These are phyloP conservation scores for Sceloporus tristichus DNA, from an alignment of 2,113 vertebrate genomes.

Conservation along the genomic window DNA sequence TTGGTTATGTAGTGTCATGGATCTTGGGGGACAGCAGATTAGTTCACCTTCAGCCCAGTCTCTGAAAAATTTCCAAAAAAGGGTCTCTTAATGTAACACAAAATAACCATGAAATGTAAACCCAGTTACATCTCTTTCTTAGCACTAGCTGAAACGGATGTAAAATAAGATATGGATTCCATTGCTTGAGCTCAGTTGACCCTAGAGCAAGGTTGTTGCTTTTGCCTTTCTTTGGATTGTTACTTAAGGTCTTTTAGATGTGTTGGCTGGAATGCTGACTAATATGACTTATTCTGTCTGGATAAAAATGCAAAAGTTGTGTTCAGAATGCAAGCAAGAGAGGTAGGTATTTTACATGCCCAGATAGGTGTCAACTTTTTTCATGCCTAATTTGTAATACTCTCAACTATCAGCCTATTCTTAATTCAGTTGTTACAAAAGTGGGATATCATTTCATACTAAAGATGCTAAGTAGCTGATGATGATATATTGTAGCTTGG, in stretches of 20 bases:
- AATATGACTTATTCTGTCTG: background rate
- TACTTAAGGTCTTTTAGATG: background rate
- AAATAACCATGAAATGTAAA: background rate
- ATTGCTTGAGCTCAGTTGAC: background rate
- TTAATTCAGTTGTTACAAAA: constrained; percentile 27
- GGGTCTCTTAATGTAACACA: background rate
- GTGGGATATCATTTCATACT: background rate
- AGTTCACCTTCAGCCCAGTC: background rate
- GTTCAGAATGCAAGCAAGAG: background rate
- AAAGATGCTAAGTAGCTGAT: background rate
- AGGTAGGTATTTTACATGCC: background rate
- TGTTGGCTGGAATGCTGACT: background rate
- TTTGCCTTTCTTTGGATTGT: constrained; percentile 7
- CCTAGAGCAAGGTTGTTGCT: background rate
- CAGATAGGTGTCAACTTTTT: background rate
- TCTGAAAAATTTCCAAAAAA: background rate
- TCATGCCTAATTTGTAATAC: background rate
- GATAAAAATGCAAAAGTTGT: background rate
- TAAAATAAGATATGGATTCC: background rate
- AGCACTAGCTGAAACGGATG: background rate
- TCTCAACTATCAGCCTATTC: background rate
- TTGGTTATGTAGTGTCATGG: background rate
- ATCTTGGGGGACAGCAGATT: background rate
- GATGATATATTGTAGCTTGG: constrained; percentile 7
- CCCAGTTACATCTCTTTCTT: background rate